phyloP scores from a whole-genome alignment of 2,113 vertebrate genomes.

The Periophthalmus modestus region DNA sequence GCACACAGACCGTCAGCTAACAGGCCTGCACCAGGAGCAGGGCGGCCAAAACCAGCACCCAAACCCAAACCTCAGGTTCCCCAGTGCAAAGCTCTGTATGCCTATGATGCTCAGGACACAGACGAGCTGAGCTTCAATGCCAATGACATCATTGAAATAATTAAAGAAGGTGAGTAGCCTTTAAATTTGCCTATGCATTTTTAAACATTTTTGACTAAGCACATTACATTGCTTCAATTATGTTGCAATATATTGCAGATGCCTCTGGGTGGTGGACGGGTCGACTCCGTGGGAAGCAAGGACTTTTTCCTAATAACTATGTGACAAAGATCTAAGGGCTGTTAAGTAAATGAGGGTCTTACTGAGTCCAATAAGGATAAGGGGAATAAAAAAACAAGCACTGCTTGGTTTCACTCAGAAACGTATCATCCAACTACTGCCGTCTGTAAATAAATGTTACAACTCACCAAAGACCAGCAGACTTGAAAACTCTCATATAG shows the following conservation, averaged over 20 bases:
- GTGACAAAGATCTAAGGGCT: slow-evolving; percentile 89
- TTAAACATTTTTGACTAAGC: not conserved
- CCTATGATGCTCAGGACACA: slow-evolving; percentile 97
- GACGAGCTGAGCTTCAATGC: slow-evolving; percentile 99
- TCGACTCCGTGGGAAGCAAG: slow-evolving; percentile 93
- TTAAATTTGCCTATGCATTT: not conserved
- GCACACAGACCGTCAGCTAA: slow-evolving; percentile 84
- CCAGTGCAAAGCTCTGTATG: slow-evolving; percentile 94
- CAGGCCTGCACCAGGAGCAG: slow-evolving; percentile 87
- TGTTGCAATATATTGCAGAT: slow-evolving; percentile 70
- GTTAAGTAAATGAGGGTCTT: slow-evolving; percentile 25
- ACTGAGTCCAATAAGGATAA: slow-evolving; percentile 20
- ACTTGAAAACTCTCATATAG: slow-evolving; percentile 48
- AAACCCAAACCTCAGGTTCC: slow-evolving; percentile 97
- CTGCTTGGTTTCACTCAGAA: slow-evolving; percentile 33
- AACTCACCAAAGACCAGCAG: slow-evolving; percentile 37
- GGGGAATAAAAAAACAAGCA: slow-evolving; percentile 29
- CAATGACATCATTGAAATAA: slow-evolving; percentile 91
- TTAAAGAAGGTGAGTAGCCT: slow-evolving; percentile 86
- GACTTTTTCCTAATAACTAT: slow-evolving; percentile 98
- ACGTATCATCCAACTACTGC: slow-evolving; percentile 46
- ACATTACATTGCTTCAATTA: slow-evolving; percentile 15
- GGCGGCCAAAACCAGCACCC: slow-evolving; percentile 92
- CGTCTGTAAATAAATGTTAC: slow-evolving; percentile 44
- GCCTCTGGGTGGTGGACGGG: slow-evolving; percentile 97